Evolutionary conservation across 2,797 vertebrate species (phyloP).

Genomic region (Myotis vivesi): DNA sequence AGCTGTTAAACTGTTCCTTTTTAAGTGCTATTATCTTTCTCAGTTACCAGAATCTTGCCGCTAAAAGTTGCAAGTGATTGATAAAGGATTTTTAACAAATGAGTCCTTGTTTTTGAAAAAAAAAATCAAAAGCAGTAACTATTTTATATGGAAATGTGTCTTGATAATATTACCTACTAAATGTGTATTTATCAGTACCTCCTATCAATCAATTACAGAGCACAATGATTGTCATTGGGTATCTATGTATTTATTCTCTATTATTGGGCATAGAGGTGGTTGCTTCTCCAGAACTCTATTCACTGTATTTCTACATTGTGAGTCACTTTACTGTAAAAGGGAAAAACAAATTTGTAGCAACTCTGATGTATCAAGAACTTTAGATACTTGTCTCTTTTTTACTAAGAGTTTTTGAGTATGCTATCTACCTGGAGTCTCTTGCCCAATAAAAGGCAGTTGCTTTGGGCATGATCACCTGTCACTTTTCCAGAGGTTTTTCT

Average conservation of each 20-base stretch:
- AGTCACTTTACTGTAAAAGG: conserved; percentile 82
- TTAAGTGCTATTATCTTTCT: conserved; percentile 91
- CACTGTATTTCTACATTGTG: conserved; percentile 84
- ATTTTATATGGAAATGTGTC: conserved; percentile 91
- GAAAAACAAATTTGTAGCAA: conserved; percentile 82
- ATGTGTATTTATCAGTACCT: conserved; percentile 84
- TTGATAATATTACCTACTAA: conserved; percentile 82
- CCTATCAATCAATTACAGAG: conserved; percentile 86
- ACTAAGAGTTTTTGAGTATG: conserved; percentile 87
- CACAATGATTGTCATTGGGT: conserved; percentile 87
- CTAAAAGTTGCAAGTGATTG: conserved; percentile 86
- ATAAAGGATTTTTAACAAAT: conserved; percentile 79
- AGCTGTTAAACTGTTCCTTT: conserved; percentile 84
- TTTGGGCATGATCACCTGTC: conserved; percentile 51
- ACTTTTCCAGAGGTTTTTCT: conserved; percentile 58
- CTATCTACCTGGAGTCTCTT: conserved; percentile 79
- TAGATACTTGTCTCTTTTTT: conserved; percentile 83
- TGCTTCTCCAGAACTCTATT: conserved; percentile 78
- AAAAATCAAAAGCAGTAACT: conserved; percentile 81
- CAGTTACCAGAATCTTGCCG: conserved; percentile 88
- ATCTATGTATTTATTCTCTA: conserved; percentile 85
- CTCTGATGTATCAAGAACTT: conserved; percentile 81
- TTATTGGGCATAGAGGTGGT: conserved; percentile 82
- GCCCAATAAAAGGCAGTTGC: conserved; percentile 62
- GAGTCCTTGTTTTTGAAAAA: conserved; percentile 79